Percentiles rank a stretch among this genome's conserved stretches.
phyloP scores from a whole-genome alignment of 2,113 vertebrate species.

The Cervus canadensis region DNA sequence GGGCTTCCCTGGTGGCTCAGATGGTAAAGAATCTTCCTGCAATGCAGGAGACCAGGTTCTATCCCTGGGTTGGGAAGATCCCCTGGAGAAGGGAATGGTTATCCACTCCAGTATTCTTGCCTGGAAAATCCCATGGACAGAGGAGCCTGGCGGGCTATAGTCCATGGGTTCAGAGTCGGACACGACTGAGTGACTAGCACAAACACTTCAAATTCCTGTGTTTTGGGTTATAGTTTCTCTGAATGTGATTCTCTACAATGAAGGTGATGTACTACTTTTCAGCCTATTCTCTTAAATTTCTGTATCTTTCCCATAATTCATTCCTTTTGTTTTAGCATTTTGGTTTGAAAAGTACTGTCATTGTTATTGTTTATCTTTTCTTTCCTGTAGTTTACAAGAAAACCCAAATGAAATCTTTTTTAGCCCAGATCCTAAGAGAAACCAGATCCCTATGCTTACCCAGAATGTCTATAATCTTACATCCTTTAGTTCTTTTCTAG shows the following conservation, averaged over 20 bases:
- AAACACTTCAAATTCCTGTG: too few relatives aligned
- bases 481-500: not conserved
- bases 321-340: not conserved
- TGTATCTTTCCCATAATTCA: not conserved
- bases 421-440: not conserved
- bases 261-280: too few relatives aligned
- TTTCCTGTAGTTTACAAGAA: not conserved
- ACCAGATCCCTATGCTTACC: not conserved
- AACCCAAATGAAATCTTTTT: not conserved
- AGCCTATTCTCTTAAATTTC: not conserved
- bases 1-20: not conserved
- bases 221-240: not conserved
- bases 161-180: rapidly evolving
- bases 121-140: not conserved
- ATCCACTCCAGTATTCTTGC: not conserved
- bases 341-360: not conserved
- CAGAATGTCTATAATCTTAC: not conserved
- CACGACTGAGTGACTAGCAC: not conserved
- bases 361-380: not conserved
- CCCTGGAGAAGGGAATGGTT: not conserved
- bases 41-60: not conserved
- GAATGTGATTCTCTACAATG: not conserved
- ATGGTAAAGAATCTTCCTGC: not conserved
- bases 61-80: not conserved
- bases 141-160: not conserved